A percentile compares a stretch with the other conserved stretches of the same genome.
Evolutionary conservation across 1,140 invertebrate species (phyloP).

Genomic region (Zaprionus nigranus): DNA sequence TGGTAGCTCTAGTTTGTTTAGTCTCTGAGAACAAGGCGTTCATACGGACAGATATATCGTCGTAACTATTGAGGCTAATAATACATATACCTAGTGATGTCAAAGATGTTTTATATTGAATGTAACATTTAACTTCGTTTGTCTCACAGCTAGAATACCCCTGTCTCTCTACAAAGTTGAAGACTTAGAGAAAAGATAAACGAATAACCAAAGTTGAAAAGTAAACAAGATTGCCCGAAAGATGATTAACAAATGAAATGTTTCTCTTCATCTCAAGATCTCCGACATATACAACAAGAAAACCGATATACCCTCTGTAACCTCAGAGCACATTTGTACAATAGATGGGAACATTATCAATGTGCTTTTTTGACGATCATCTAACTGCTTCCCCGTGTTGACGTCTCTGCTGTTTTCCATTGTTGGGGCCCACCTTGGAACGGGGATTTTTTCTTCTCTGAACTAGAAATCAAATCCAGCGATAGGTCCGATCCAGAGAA

Average conservation of each 20-base stretch:
- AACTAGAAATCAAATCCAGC: conserved; percentile 3
- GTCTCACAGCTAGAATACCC: too few species aligned
- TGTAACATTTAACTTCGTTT: too few species aligned
- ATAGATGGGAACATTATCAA: conserved; percentile 21
- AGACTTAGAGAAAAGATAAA: too few species aligned
- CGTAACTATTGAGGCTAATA: too few species aligned
- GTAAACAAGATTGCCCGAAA: too few species aligned
- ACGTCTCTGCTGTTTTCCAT: neutral
- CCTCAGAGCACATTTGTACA: neutral
- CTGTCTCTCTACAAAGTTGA: too few species aligned
- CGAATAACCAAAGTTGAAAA: too few species aligned
- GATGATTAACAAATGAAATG: too few species aligned
- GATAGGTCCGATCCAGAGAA: conserved; percentile 9
- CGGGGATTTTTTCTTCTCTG: conserved; percentile 24
- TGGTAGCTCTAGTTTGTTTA: neutral
- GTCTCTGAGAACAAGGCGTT: neutral
- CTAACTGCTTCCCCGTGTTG: conserved; percentile 5
- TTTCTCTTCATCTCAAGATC: neutral
- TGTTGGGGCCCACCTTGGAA: conserved; percentile 13
- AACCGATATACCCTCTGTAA: neutral
- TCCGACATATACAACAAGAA: neutral
- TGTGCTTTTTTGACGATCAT: conserved; percentile 29
- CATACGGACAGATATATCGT: too few species aligned
- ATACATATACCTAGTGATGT: too few species aligned
- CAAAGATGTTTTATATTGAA: too few species aligned